Percentiles rank a stretch among this genome's conserved stretches.
Conservation (phyloP, 2,888 invertebrate genomes). For the Drosophila eohydei region DNA sequence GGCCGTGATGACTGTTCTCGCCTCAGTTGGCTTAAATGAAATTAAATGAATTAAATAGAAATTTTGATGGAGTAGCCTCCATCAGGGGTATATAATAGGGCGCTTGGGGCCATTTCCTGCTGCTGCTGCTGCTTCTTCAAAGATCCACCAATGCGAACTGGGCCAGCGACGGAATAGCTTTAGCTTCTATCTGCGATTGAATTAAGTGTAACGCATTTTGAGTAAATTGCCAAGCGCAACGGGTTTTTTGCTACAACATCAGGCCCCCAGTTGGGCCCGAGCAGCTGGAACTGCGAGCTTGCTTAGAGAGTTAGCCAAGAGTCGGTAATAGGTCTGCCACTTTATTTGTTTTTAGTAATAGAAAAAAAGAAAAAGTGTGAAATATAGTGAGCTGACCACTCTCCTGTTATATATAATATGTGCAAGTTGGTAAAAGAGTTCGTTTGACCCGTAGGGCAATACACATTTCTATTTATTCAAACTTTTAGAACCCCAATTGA, state of each 20-base stretch:
- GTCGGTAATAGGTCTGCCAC: too few relatives aligned
- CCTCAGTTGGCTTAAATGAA: slow-evolving; percentile 47
- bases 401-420: too few relatives aligned
- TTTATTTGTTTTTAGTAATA: not conserved
- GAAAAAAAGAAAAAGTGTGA: not conserved
- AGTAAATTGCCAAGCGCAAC: slow-evolving; percentile 35
- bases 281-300: not conserved
- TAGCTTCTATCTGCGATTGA: slow-evolving; percentile 44
- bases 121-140: slow-evolving; percentile 16
- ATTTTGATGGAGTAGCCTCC: slow-evolving; percentile 20
- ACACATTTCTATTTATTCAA: too few relatives aligned
- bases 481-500: too few relatives aligned
- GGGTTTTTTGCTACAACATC: slow-evolving; percentile 18
- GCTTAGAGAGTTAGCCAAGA: not conserved
- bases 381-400: too few relatives aligned
- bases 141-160: slow-evolving; percentile 30
- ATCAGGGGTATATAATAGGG: slow-evolving; percentile 29
- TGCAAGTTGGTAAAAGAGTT: too few relatives aligned
- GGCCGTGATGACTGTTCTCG: slow-evolving; percentile 48
- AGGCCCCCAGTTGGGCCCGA: not conserved
- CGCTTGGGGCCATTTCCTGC: slow-evolving; percentile 20
- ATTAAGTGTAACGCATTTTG: slow-evolving; percentile 49
- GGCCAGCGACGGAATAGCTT: slow-evolving; percentile 32
- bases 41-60: slow-evolving; percentile 61
- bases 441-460: too few relatives aligned